phyloP scores from a whole-genome alignment of 2,113 vertebrate species.

The Noturus placidus region DNA sequence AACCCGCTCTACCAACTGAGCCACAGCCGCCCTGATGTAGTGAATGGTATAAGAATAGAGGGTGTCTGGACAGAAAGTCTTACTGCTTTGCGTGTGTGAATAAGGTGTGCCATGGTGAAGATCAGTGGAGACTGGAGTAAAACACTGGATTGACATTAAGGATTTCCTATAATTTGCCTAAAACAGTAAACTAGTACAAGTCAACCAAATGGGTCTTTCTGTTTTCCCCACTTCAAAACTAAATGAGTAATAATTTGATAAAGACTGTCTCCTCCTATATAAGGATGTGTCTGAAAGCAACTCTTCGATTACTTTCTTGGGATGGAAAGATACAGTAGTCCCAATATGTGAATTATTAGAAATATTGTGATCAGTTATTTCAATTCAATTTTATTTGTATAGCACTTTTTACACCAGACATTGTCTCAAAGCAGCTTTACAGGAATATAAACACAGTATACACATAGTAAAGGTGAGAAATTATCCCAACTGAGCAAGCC shows the following conservation, averaged over 20 bases:
- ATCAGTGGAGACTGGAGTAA: neutral
- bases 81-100: neutral
- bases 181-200: neutral
- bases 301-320: neutral
- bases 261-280: neutral
- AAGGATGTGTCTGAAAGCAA: neutral
- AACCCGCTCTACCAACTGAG: too few species aligned
- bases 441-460: too few species aligned
- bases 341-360: neutral
- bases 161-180: neutral
- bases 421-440: too few species aligned
- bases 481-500: too few species aligned
- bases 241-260: neutral
- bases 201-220: neutral
- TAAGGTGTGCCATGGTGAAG: neutral
- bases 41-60: neutral
- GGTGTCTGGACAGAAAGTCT: neutral
- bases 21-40: too few species aligned
- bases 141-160: neutral
- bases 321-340: neutral
- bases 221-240: neutral
- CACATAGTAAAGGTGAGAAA: too few species aligned
- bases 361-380: neutral
- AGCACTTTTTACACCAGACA: too few species aligned
- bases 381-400: too few species aligned